Conservation (phyloP, 2,113 vertebrate genomes). For the Tautogolabrus adspersus region DNA sequence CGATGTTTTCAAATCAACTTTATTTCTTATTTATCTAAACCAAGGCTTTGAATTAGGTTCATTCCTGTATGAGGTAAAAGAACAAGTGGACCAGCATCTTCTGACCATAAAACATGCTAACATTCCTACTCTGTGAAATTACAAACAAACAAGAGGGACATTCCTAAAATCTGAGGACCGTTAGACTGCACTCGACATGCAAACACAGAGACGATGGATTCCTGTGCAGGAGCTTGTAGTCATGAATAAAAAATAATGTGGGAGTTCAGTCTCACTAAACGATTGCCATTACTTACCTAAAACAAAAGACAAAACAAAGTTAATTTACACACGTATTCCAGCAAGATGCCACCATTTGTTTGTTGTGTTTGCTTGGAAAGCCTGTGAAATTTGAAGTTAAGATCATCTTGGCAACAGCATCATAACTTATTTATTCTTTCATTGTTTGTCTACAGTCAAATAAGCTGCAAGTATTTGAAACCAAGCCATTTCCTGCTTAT, state of each 20-base stretch:
- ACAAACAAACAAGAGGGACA: conserved; percentile 32
- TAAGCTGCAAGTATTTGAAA: too few relatives aligned
- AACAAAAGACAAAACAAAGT: conserved; percentile 17
- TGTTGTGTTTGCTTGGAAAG: conserved; percentile 33
- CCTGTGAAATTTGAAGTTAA: conserved; percentile 22
- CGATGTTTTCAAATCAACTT: too few relatives aligned
- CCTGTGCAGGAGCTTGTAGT: not conserved
- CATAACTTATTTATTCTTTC: conserved; percentile 49
- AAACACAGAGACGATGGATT: conserved; percentile 6
- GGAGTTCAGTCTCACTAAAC: conserved; percentile 7
- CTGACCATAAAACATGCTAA: conserved; percentile 5
- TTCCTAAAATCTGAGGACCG: conserved; percentile 37
- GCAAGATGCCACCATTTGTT: conserved; percentile 29
- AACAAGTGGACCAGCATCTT: not conserved
- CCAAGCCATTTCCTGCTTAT: too few relatives aligned
- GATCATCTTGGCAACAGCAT: conserved; percentile 31
- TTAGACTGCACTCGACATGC: conserved; percentile 1
- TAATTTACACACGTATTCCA: conserved; percentile 9
- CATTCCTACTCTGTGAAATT: conserved; percentile 30
- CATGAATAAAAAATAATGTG: conserved; percentile 15
- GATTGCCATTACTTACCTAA: conserved; percentile 21
- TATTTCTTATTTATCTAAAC: not conserved
- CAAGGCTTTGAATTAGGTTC: not conserved
- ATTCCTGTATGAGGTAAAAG: conserved; percentile 7
- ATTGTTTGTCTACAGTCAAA: conserved; percentile 29